Evolutionary conservation across 2,888 invertebrate genomes (phyloP).

Genomic region (Amiota minor): DNA sequence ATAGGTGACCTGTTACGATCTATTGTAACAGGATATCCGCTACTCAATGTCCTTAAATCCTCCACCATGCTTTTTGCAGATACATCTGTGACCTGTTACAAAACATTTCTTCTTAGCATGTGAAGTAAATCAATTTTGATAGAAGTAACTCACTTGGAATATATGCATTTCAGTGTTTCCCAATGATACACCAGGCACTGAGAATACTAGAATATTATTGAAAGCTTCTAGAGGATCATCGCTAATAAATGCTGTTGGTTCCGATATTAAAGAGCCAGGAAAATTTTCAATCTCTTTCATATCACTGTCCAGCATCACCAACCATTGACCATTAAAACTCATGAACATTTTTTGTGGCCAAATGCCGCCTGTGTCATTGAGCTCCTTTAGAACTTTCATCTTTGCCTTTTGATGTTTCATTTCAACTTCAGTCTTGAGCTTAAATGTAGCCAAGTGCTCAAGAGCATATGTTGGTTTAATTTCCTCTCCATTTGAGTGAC

Average conservation of each 20-base stretch:
- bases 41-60: slow-evolving; percentile 82
- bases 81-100: slow-evolving; percentile 81
- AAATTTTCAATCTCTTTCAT: slow-evolving; percentile 97
- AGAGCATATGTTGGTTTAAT: slow-evolving; percentile 86
- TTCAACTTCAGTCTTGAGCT: slow-evolving; percentile 90
- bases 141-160: slow-evolving; percentile 81
- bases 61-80: slow-evolving; percentile 88
- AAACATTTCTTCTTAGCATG: background rate
- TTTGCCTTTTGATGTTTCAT: slow-evolving; percentile 92
- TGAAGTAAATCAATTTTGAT: background rate
- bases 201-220: slow-evolving; percentile 98
- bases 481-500: slow-evolving; percentile 41
- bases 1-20: slow-evolving; percentile 71
- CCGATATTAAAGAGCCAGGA: slow-evolving; percentile 91
- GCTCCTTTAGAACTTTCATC: slow-evolving; percentile 89
- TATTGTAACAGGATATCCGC: slow-evolving; percentile 76
- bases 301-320: slow-evolving; percentile 93
- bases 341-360: slow-evolving; percentile 99
- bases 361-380: slow-evolving; percentile 95
- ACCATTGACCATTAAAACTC: slow-evolving; percentile 89
- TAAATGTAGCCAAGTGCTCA: slow-evolving; percentile 98
- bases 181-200: slow-evolving; percentile 83
- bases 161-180: slow-evolving; percentile 96
- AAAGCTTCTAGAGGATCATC: slow-evolving; percentile 96
- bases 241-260: slow-evolving; percentile 96